Base-by-base conservation (phyloP, 2,888 invertebrate genomes). In the Heliconius hortense region DNA sequence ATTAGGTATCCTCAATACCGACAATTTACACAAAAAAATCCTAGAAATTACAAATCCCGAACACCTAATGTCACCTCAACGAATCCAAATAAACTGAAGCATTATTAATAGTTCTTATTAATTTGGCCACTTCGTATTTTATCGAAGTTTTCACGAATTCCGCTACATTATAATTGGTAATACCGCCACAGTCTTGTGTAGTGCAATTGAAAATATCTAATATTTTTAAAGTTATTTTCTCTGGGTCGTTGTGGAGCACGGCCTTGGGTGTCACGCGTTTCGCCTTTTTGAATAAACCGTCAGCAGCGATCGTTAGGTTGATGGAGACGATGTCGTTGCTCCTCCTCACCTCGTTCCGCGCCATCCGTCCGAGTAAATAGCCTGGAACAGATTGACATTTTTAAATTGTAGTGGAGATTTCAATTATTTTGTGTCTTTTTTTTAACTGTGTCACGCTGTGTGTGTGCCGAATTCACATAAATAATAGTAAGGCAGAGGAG, bases 321-420 rank as follows among this genome's bases (percentile, higher is more conserved):
- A 85, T 84, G 2, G 90, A 86, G 13, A 91, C 80, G 21, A 92
- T 81, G 60, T 89, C 91, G 76, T 86, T 86, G 74, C 74, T 83
- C 39, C 86, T 86, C 59, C 85, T 87, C 62, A 87, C 82, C 72
- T 89, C 90, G 39, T 81, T 85, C 10, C 86, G 88, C 10, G 90
- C 86, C 87, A 89, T 89, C 11, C 89, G 87, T 0, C 92, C 92
- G 59, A 93, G 80, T 56, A 92, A 80, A 80, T 91, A 93, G 64
- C 93, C 93, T 93, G 89, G 43, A 90, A 89, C 56, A 68, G 26
- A 26, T 75, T 66, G 7, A 39, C 28, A 63, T 13, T 39, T 63
- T 31, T 15, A n/a, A 68, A 10, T 26, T 5, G 1, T 28, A 13
- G 13, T 35, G 24, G 1, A n/a, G 15, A 66, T 13, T 39, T 39